Evolutionary conservation across 2,888 invertebrate genomes (phyloP).

Genomic region (Xestia c-nigrum): DNA sequence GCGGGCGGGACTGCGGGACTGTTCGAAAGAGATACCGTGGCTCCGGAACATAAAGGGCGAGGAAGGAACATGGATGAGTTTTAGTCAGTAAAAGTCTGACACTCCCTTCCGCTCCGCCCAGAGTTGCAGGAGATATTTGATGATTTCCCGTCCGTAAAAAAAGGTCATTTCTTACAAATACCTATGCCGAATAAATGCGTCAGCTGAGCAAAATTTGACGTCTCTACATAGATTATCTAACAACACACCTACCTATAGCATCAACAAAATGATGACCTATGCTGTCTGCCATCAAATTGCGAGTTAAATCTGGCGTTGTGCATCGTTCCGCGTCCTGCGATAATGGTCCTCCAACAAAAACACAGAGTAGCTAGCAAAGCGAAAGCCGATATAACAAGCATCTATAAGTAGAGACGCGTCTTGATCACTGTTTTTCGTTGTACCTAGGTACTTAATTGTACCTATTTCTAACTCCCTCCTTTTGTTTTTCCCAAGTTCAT

Average conservation of each 20-base stretch:
- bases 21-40: too few species aligned
- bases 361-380: conserved; percentile 26
- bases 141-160: too few species aligned
- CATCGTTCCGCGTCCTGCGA: conserved; percentile 66
- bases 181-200: neutral
- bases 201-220: neutral
- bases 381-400: neutral
- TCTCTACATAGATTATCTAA: conserved; percentile 9
- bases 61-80: too few species aligned
- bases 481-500: neutral
- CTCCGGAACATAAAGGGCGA: too few species aligned
- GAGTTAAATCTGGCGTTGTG: conserved; percentile 67
- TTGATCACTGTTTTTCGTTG: neutral
- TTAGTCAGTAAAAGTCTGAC: too few species aligned
- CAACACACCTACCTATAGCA: conserved; percentile 12
- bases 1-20: too few species aligned
- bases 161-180: too few species aligned
- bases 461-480: neutral
- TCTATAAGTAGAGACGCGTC: neutral
- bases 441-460: too few species aligned
- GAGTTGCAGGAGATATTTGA: too few species aligned
- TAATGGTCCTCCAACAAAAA: conserved; percentile 71
- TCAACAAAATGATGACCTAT: conserved; percentile 54
- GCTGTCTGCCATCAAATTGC: conserved; percentile 62
- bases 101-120: too few species aligned